phyloP scores from a whole-genome alignment of 2,888 invertebrate genomes.

The Acanthoscelides obtectus region DNA sequence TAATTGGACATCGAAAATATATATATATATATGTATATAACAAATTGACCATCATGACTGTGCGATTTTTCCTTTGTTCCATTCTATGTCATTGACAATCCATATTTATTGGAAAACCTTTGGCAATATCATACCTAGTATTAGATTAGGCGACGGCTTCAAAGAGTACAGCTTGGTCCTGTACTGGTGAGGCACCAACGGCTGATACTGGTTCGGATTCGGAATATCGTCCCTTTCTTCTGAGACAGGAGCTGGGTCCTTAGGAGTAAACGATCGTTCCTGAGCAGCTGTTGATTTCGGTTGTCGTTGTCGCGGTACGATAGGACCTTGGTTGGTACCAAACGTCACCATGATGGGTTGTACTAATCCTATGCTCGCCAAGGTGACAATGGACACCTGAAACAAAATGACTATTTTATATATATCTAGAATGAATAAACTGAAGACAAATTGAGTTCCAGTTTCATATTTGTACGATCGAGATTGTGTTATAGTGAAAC shows the following conservation, averaged over 20 bases:
- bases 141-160: constrained; percentile 35
- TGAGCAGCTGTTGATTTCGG: constrained; percentile 20
- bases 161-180: constrained; percentile 32
- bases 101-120: no score
- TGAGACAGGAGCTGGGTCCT: constrained; percentile 41
- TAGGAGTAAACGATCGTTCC: constrained; percentile 20
- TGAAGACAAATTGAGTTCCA: constrained; percentile 10
- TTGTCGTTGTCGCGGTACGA: constrained; percentile 31
- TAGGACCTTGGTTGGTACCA: constrained; percentile 45
- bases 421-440: constrained; percentile 12
- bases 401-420: no score
- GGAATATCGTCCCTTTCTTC: constrained; percentile 41
- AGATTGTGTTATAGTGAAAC: no score
- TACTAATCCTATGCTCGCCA: constrained; percentile 31
- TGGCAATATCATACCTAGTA: constrained; percentile 28
- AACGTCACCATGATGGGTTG: constrained; percentile 45
- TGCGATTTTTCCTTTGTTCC: no score
- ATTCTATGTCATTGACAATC: no score
- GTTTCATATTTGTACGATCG: no score
- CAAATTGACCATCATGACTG: no score
- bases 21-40: no score
- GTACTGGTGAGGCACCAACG: constrained; percentile 40
- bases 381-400: constrained; percentile 34
- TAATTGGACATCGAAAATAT: no score
- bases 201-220: constrained; percentile 40